Evolutionary conservation across 2,888 invertebrate species (phyloP), one percentile per base, ranked within the genome.

Genomic region (Artemia sinica): DNA sequence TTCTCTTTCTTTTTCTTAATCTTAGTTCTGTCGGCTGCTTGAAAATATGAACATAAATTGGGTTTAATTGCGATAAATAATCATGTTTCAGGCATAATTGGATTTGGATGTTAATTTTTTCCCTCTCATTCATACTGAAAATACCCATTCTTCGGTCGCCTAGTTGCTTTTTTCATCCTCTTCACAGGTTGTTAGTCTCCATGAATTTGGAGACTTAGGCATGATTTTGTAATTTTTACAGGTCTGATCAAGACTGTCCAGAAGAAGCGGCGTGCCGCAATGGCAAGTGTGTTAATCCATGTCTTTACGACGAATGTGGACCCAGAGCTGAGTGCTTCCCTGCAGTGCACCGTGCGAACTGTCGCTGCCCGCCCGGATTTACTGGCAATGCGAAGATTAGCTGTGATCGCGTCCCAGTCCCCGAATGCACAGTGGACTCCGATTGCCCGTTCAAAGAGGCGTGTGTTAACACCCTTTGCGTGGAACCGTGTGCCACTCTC

Each of bases 331-430:
- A 88, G 85, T 77, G 86, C 85, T 67, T 88, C 86, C 76, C 80
- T 0, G 78, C 80, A 67, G 81, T 82, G 72, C 77, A 77, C 69
- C 71, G 72, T 50, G 73, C 75, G 1, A 72, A 72, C n/a, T 77
- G 76, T 68, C 69, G 69, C 50, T 93, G 92, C 75, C 81, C 82
- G 49, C 73, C 81, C 0, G 89, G 89, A 50, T 83, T 81, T 73
- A 85, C 85, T 66, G 89, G 89, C 66, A 85, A 88, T 80, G 87
- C 88, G 8, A 87, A 87, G 74, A 83, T 88, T 52, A 88, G 88
- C 75, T 90, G 90, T 75, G 79, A 18, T 18, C 18, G 48, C 28
- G 0, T 66, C 8, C 66, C 28, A 13, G 13, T n/a, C 77, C 71
- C 76, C 76, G 88, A 87, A 67, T 89, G 89, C 76, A 82, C 84